Conservation (phyloP, 2,888 invertebrate genomes). For the Megamerina dolium region DNA sequence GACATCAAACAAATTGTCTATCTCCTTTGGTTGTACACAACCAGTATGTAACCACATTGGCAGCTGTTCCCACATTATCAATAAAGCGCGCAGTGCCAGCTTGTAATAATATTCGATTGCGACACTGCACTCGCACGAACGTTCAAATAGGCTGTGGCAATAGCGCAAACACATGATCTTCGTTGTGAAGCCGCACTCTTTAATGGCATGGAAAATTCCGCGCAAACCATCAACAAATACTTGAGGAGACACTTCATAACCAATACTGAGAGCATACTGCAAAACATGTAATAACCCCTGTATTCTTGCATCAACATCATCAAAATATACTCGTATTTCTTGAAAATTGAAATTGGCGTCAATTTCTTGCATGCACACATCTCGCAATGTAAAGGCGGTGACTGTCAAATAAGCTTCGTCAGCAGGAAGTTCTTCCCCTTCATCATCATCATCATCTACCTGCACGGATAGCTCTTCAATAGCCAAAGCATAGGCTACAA, state of each 20-base stretch:
- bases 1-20: slow-evolving; percentile 20
- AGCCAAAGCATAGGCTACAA: slow-evolving; percentile 31
- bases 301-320: slow-evolving; percentile 26
- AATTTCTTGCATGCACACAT: slow-evolving; percentile 28
- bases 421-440: background rate
- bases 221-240: slow-evolving; percentile 28
- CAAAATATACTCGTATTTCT: slow-evolving; percentile 23
- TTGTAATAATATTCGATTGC: slow-evolving; percentile 21
- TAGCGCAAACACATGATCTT: slow-evolving; percentile 35
- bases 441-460: slow-evolving; percentile 6
- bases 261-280: slow-evolving; percentile 29
- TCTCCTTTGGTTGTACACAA: slow-evolving; percentile 22
- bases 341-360: slow-evolving; percentile 28
- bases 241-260: slow-evolving; percentile 27
- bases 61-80: slow-evolving; percentile 29
- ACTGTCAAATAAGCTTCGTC: slow-evolving; percentile 6
- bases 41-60: slow-evolving; percentile 31
- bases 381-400: slow-evolving; percentile 25
- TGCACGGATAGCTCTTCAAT: slow-evolving; percentile 23
- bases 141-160: too few relatives aligned
- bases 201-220: slow-evolving; percentile 29
- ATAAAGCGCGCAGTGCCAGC: slow-evolving; percentile 25
- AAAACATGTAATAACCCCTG: slow-evolving; percentile 31
- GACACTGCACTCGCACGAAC: slow-evolving; percentile 14
- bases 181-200: slow-evolving; percentile 30